Evolutionary conservation across 2,797 vertebrate genomes (phyloP), one percentile per base, ranked within the genome.

Genomic region (Phalanger gymnotis): DNA sequence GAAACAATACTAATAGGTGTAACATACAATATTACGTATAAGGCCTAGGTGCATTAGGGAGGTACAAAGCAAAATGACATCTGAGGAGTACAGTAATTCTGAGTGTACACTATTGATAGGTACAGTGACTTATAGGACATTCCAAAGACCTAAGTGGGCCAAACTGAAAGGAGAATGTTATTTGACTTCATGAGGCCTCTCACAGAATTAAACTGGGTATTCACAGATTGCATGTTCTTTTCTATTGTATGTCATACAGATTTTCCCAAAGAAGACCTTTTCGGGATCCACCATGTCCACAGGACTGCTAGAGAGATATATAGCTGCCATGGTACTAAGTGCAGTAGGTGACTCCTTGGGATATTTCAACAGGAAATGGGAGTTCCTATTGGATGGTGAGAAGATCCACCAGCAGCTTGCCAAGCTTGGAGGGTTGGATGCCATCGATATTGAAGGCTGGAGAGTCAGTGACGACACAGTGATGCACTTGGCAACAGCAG

Each of bases 401-500:
- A 90, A 93, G 89, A 99, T 99, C 96, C 99, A 99, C 96, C 91
- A 6, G n/a, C 97, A 99, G 95, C 92, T 99, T 97, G 97, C 97
- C 0, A 7, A 97, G 94, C 97, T 98, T 96, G 99, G 99, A 0
- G 99, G 99, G 14, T 73, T 99, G 13, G 91, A 94, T 12, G 98
- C 98, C 58, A 53, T 99, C 27, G 96, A 98, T 4, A 98, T 98
- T 89, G 94, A 61, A 1, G 91, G 91, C 0, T 99, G 99, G 99
- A 98, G 57, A 25, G 98, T 99, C 94, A 99, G 99, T 0, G 99
- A 99, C 25, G 99, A 99, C 53, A 99, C 99, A 0, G 98, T 99
- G 90, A 99, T 99, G 99, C 99, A 99, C 96, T 94, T 99, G 96
- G 99, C 99, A 53, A 99, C 99, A 0, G 99, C 99, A 0, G 99